phyloP scores from a whole-genome alignment of 2,113 vertebrate species.

The Trogon melanurus region DNA sequence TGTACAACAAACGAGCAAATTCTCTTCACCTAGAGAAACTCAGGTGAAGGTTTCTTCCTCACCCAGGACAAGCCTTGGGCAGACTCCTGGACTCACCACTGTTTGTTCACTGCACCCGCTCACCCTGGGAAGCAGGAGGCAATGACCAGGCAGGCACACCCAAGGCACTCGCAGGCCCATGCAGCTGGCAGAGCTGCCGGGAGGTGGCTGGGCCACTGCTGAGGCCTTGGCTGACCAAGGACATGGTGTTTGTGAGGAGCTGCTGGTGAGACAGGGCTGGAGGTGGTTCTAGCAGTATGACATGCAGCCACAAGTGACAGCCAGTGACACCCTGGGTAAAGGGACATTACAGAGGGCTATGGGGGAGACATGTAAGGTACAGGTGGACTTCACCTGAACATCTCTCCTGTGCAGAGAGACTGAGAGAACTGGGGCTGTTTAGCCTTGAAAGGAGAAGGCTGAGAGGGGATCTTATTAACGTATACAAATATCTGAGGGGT shows the following conservation, averaged over 20 bases:
- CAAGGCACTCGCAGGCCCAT: fast-evolving
- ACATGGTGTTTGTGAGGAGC: neutral
- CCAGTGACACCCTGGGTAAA: fast-evolving
- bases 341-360: neutral
- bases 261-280: neutral
- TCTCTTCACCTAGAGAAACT: neutral
- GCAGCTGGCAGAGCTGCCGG: neutral
- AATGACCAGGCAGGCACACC: neutral
- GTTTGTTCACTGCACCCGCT: neutral
- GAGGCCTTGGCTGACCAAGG: fast-evolving
- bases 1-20: neutral
- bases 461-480: too few relatives aligned
- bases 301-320: fast-evolving
- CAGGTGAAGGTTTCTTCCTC: neutral
- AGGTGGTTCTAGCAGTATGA: neutral
- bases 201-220: neutral
- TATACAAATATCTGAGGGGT: too few relatives aligned
- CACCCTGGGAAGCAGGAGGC: neutral
- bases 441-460: too few relatives aligned
- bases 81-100: neutral
- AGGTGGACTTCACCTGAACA: neutral
- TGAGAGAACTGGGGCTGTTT: too few relatives aligned
- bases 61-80: neutral
- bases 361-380: neutral
- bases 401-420: too few relatives aligned